phyloP scores from a whole-genome alignment of 2,888 invertebrate genomes.

The Iselma pallidipennis region DNA sequence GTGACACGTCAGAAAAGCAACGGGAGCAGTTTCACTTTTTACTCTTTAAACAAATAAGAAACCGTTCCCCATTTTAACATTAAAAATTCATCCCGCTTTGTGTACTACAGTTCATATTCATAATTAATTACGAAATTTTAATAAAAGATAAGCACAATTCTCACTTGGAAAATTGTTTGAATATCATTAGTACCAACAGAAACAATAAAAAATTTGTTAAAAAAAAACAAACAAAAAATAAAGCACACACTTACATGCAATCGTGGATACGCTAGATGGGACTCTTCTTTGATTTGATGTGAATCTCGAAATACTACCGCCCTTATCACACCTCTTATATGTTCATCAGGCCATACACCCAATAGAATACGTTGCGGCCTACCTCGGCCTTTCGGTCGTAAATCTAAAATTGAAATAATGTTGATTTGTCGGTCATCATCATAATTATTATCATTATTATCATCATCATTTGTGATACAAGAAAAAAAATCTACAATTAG shows the following conservation, averaged over 20 bases:
- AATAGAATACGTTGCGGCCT: constrained; percentile 87
- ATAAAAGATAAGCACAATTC: background rate
- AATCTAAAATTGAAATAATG: constrained; percentile 60
- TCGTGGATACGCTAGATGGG: constrained; percentile 64
- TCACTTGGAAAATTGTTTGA: background rate
- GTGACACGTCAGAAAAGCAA: constrained; percentile 7
- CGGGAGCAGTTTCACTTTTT: background rate
- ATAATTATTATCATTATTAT: background rate
- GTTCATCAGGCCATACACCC: constrained; percentile 93
- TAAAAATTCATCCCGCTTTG: constrained; percentile 3
- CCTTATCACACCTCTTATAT: constrained; percentile 89
- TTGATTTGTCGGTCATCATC: no score
- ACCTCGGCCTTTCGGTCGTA: constrained; percentile 89
- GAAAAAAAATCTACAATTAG: no score
- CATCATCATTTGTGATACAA: no score
- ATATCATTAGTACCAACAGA: background rate
- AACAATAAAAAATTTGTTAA: background rate
- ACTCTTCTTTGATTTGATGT: constrained; percentile 78
- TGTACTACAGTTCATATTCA: background rate
- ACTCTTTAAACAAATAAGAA: constrained; percentile 4
- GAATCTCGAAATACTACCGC: constrained; percentile 91
- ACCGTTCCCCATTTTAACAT: background rate
- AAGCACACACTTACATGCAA: constrained; percentile 61
- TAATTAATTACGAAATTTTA: background rate
- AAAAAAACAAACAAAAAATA: background rate